Conservation (phyloP, 2,113 vertebrate species). For the Nerophis ophidion region DNA sequence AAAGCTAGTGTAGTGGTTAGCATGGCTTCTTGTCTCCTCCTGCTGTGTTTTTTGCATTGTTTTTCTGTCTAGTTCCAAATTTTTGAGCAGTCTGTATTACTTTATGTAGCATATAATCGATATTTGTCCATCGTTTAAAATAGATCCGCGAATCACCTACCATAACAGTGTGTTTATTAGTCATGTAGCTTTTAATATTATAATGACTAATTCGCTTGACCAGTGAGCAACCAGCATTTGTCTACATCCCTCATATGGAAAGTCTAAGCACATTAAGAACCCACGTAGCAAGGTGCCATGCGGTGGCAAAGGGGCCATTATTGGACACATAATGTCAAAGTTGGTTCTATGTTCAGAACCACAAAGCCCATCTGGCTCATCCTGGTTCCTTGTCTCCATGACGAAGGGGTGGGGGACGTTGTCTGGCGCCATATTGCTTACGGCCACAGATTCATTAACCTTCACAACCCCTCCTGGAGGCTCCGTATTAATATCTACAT, state of each 20-base stretch:
- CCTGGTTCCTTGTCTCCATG: constrained; percentile 31
- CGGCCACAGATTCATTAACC: constrained; percentile 64
- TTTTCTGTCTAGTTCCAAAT: not conserved
- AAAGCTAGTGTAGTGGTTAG: too few species aligned
- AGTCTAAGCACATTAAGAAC: too few species aligned
- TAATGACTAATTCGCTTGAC: too few species aligned
- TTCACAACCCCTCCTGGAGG: constrained; percentile 33
- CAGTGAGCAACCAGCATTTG: too few species aligned
- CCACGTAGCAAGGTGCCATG: not conserved
- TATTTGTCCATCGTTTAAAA: too few species aligned
- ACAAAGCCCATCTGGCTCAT: constrained; percentile 53
- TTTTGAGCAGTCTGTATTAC: not conserved
- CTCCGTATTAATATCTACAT: constrained; percentile 61
- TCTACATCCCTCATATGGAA: too few species aligned
- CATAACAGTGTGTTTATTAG: too few species aligned
- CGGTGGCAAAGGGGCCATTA: not conserved
- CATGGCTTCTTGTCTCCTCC: too few species aligned
- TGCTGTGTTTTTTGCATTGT: too few species aligned
- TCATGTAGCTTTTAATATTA: too few species aligned
- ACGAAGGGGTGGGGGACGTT: constrained; percentile 13
- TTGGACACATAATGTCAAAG: not conserved
- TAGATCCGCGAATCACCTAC: too few species aligned
- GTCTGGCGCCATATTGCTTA: constrained; percentile 62
- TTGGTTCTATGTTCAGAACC: constrained; percentile 18
- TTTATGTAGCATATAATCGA: too few species aligned